Evolutionary conservation across 2,113 vertebrate species (phyloP).

Genomic region (Cyanoramphus novaezelandiae): DNA sequence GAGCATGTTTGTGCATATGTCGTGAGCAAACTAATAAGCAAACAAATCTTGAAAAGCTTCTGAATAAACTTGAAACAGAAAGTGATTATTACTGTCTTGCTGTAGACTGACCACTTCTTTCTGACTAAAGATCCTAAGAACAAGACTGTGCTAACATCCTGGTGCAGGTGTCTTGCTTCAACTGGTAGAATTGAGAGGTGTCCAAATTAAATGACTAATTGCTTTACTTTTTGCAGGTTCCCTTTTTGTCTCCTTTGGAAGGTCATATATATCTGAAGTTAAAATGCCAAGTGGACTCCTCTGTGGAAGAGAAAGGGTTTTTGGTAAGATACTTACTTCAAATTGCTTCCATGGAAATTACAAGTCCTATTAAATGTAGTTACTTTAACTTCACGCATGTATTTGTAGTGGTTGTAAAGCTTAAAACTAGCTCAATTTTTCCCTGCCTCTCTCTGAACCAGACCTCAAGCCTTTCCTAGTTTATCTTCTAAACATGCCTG

Average conservation of each 20-base stretch:
- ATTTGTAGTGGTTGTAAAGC: neutral
- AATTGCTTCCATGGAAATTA: neutral
- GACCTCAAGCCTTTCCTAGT: neutral
- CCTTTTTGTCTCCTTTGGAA: conserved; percentile 91
- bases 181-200: neutral
- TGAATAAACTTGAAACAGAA: neutral
- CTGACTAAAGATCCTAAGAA: neutral
- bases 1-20: neutral
- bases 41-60: neutral
- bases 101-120: neutral
- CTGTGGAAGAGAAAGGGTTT: conserved; percentile 90
- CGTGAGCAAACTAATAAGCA: neutral
- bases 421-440: neutral
- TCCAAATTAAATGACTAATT: neutral
- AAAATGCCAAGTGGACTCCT: conserved; percentile 91
- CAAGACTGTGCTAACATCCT: neutral
- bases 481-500: neutral
- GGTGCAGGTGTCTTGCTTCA: neutral
- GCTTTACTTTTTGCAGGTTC: conserved; percentile 78
- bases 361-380: neutral
- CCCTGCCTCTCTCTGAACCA: neutral
- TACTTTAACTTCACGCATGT: neutral
- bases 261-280: conserved; percentile 90
- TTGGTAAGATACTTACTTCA: conserved; percentile 81
- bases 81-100: neutral